Percentiles rank a stretch among this genome's conserved stretches.
Conservation (phyloP, 2,113 vertebrate species). For the Litocranius walleri region DNA sequence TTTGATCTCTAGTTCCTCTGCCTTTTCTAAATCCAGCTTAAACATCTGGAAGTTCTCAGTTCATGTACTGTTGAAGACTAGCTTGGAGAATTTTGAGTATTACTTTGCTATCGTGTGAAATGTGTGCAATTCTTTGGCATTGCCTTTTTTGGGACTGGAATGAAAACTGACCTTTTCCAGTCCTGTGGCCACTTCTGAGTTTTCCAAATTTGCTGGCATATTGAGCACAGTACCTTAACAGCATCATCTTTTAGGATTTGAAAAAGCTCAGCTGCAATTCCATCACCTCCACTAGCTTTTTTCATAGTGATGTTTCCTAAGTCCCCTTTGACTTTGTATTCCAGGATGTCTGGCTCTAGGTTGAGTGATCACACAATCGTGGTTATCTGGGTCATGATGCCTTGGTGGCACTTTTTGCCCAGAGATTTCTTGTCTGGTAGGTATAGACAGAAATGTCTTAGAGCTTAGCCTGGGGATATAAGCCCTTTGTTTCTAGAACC, state of each 20-base stretch:
- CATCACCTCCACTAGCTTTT: background rate
- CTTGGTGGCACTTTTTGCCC: background rate
- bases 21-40: no score
- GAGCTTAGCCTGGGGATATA: slow-evolving; percentile 7
- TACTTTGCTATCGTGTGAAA: no score
- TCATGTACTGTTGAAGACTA: no score
- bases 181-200: background rate
- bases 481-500: background rate
- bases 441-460: background rate
- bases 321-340: background rate
- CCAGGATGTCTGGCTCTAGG: background rate
- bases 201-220: background rate
- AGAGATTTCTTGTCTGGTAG: background rate
- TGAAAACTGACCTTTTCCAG: background rate
- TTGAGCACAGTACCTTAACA: background rate
- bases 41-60: no score
- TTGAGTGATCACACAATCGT: background rate
- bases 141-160: background rate
- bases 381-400: background rate
- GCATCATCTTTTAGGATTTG: background rate
- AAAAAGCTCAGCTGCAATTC: background rate
- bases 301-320: background rate
- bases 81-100: no score
- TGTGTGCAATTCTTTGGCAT: no score
- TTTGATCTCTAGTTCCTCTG: no score